Base-by-base conservation (phyloP, 2,797 vertebrate species). In the Sciaenops ocellatus region DNA sequence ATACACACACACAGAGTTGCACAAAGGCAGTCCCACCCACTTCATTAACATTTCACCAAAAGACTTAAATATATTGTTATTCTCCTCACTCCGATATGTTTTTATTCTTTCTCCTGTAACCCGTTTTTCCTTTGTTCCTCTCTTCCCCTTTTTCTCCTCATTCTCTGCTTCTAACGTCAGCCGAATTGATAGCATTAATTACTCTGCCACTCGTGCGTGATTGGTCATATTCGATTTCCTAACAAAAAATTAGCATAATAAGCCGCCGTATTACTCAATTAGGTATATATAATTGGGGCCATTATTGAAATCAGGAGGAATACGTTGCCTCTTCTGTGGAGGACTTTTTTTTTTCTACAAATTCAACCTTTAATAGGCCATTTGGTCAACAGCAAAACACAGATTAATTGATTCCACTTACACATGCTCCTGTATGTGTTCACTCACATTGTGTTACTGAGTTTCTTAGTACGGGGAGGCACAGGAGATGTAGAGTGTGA, bases 161-260 rank as follows among this genome's bases (percentile, higher is more conserved):
- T 78, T 87, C 60, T 85, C 66, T 47, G 72, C 64, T 79, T 88
- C 80, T 64, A 86, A 65, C 10, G 24, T 82, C 76, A 67, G 81
- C 48, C 79, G 55, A 88, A 90, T 81, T 84, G 84, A 90, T 90
- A 82, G 52, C 67, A 80, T 86, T 93, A 89, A 93, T 93, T 91
- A 91, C 85, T 46, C 64, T 64, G 69, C 84, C 79, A 78, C 86
- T 88, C 28, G 28, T 79, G 87, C 68, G 3, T 82, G 87, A 92
- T 89, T 87, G 89, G 85, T 82, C 73, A 85, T 80, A 79, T 86
- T 86, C 41, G 66, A 91, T 90, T 86, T 86, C 79, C 83, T 72
- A 68, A 87, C 63, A 64, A 67, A 83, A 30, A 76, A 91, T 85
- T 79, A 11, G 66, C 85, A 90, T 89, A 89, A 90, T 79, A 89